phyloP scores from a whole-genome alignment of 1,140 invertebrate species.

The Zaprionus capensis region DNA sequence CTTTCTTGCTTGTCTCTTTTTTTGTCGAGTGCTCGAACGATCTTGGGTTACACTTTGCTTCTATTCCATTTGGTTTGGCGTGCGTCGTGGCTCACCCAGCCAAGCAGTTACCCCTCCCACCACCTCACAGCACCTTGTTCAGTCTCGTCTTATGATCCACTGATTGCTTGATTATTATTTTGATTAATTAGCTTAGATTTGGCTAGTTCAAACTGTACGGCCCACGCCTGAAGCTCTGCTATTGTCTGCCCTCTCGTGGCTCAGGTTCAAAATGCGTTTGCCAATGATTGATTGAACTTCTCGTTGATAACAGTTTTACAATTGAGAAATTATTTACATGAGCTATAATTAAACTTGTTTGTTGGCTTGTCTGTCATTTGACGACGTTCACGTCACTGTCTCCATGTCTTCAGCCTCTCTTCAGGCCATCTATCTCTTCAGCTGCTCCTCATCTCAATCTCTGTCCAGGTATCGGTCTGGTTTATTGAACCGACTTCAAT shows the following conservation, averaged over 20 bases:
- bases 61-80: slow-evolving; percentile 65
- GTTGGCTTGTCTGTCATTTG: slow-evolving; percentile 78
- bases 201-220: slow-evolving; percentile 80
- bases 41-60: slow-evolving; percentile 56
- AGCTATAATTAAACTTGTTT: slow-evolving; percentile 83
- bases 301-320: slow-evolving; percentile 78
- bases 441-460: not conserved
- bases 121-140: not conserved
- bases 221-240: slow-evolving; percentile 70
- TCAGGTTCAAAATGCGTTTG: slow-evolving; percentile 72
- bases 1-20: slow-evolving; percentile 2
- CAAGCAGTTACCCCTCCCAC: slow-evolving; percentile 14
- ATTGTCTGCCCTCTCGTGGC: slow-evolving; percentile 53
- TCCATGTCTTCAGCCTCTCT: slow-evolving; percentile 4
- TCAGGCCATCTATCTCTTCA: not conserved
- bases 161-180: slow-evolving; percentile 83
- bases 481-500: slow-evolving; percentile 75
- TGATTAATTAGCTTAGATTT: slow-evolving; percentile 83
- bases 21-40: slow-evolving; percentile 38
- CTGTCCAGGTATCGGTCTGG: slow-evolving; percentile 45
- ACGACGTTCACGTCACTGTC: slow-evolving; percentile 42
- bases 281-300: slow-evolving; percentile 81
- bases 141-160: slow-evolving; percentile 61
- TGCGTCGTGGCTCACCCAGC: slow-evolving; percentile 74
- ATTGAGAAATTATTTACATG: slow-evolving; percentile 83